A percentile compares a stretch with the other conserved stretches of the same genome.
Conservation (phyloP, 2,888 invertebrate genomes). For the Ptychoptera albimana region DNA sequence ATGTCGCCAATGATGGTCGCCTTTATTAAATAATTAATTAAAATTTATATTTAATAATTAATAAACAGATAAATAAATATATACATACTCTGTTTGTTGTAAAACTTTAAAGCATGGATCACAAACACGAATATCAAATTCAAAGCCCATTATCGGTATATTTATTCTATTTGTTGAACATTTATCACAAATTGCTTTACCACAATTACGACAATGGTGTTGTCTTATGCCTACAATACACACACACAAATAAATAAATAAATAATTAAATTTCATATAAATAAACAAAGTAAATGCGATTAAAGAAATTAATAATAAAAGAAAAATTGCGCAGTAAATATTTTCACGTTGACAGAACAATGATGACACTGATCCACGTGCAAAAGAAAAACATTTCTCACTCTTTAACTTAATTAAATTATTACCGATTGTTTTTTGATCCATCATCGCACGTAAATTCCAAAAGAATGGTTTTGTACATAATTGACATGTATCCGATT, state of each 20-base stretch:
- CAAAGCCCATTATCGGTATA: slow-evolving; percentile 94
- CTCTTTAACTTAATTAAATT: not conserved
- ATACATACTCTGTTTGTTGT: slow-evolving; percentile 70
- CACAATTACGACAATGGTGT: slow-evolving; percentile 87
- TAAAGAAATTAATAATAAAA: not conserved
- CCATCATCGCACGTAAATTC: slow-evolving; percentile 98
- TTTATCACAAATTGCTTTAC: slow-evolving; percentile 84
- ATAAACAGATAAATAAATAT: not conserved
- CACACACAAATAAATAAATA: not conserved
- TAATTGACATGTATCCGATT: slow-evolving; percentile 85
- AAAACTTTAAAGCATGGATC: slow-evolving; percentile 74
- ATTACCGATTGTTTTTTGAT: slow-evolving; percentile 68
- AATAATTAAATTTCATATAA: not conserved
- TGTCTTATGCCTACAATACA: slow-evolving; percentile 46
- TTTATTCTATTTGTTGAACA: slow-evolving; percentile 80
- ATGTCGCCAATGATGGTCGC: slow-evolving; percentile 80
- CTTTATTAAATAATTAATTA: slow-evolving; percentile 35
- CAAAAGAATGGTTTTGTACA: slow-evolving; percentile 96
- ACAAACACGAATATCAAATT: slow-evolving; percentile 93
- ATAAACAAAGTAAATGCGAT: not conserved
- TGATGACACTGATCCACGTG: not conserved
- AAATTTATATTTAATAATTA: slow-evolving; percentile 3
- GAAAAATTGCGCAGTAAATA: not conserved
- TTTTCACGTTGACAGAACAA: not conserved
- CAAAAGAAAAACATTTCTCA: not conserved